Base-by-base conservation (phyloP, 2,888 invertebrate genomes). In the Alcis repandata region DNA sequence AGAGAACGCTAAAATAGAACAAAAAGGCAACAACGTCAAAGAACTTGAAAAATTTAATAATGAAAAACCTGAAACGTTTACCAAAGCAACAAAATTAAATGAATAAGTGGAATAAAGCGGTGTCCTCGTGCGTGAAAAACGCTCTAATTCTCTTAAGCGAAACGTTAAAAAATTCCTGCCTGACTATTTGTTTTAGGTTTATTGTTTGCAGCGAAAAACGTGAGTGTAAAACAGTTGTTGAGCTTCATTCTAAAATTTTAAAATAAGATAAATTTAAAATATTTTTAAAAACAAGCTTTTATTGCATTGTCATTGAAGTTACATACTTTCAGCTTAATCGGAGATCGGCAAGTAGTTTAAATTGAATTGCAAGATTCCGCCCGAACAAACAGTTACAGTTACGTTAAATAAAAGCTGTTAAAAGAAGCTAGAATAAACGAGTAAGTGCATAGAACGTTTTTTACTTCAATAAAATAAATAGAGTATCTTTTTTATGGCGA, bases 81-180 rank as follows among this genome's bases (percentile, higher is more conserved):
- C 13, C 10, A 27, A 49, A 32, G 48, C 32, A 32, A 49, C 48
- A 1, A 22, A 46, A 49, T 45, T 51, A 45, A 52, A 63, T 32
- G 52, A 45, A 58, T 51, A 43, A 57, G 41, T 51, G 49, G 27
- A 58, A 57, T 22, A 15, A 52, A 40, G 43, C 43, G 9, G 33
- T n/a, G 40, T 56, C 61, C 61, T 63, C 57, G 63, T 57, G 63
- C 58, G 57, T 62, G 27, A 63, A 63, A 45, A 58, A 40, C 38
- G 46, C 33, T 63, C 59, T 59, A 59, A 64, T 54, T 64, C 49
- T 43, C 46, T 58, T 32, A 52, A 64, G 43, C 49, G 49, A 48
- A 64, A 64, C 58, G 54, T 20, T 54, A 17, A 59, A 57, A 64
- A 64, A 64, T 52, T 46, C 48, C 49, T 10, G 33, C 27, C 58